These are phyloP conservation scores for Nomada lathburiana DNA, from an alignment of 2,888 invertebrate species.

Conservation along the genomic window DNA sequence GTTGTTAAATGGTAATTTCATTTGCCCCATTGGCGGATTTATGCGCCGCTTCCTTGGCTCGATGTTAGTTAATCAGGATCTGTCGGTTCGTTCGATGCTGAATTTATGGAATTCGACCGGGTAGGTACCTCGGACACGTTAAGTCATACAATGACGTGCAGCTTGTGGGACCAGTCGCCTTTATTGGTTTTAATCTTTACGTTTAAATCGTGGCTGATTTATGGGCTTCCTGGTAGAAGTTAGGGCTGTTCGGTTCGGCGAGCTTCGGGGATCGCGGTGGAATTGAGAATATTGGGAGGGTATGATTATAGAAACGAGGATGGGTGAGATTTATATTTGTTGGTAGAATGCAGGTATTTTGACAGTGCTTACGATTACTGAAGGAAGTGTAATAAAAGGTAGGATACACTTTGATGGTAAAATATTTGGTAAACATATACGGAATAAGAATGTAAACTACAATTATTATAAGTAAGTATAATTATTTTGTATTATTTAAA, in stretches of 20 bases:
- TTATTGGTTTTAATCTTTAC: conserved; percentile 9
- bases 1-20: conserved; percentile 55
- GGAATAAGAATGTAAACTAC: too few relatives aligned
- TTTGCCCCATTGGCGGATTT: conserved; percentile 29
- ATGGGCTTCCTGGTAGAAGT: background rate
- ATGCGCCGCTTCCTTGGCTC: conserved; percentile 14
- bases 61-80: conserved; percentile 36
- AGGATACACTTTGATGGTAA: too few relatives aligned
- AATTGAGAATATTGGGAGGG: background rate
- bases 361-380: too few relatives aligned
- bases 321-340: too few relatives aligned
- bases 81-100: conserved; percentile 1
- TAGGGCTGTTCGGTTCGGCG: background rate
- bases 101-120: conserved; percentile 28
- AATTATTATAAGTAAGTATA: too few relatives aligned
- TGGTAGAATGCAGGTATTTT: too few relatives aligned
- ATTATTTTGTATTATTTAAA: too few relatives aligned
- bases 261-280: background rate
- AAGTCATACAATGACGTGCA: background rate
- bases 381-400: too few relatives aligned
- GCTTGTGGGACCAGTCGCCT: background rate
- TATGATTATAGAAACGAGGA: background rate
- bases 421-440: too few relatives aligned
- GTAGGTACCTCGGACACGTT: background rate
- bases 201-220: conserved; percentile 6